Conservation (phyloP, 2,113 vertebrate species). For the Passer domesticus region DNA sequence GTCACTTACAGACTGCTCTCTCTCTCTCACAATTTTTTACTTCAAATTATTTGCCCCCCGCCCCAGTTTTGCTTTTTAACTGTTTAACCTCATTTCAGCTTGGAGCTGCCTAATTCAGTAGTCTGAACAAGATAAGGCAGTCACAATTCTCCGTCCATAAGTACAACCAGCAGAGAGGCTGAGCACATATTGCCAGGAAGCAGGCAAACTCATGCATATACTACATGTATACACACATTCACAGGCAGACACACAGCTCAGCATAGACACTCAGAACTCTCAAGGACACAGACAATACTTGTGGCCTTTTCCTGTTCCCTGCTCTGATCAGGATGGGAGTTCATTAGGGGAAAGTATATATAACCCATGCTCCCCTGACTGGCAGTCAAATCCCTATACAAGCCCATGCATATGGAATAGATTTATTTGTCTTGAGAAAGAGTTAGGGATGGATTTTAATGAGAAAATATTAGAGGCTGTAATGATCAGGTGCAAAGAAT, state of each 20-base stretch:
- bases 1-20: background rate
- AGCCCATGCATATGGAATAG: background rate
- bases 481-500: background rate
- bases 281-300: background rate
- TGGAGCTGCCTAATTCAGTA: background rate
- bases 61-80: background rate
- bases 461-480: background rate
- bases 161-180: background rate
- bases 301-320: rapidly evolving
- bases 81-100: background rate
- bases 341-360: background rate
- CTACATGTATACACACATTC: too few species aligned
- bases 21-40: background rate
- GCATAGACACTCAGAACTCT: too few species aligned
- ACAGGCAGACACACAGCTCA: background rate
- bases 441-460: background rate
- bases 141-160: background rate
- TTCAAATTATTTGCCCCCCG: background rate
- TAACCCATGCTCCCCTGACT: too few species aligned
- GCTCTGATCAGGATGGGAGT: background rate
- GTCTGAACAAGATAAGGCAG: background rate
- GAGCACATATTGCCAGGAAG: background rate
- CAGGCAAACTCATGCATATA: background rate
- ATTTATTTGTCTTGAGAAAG: background rate
- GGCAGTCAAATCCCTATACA: background rate